Evolutionary conservation across 2,797 vertebrate genomes (phyloP).

Genomic region (Cephalopachus bancanus): DNA sequence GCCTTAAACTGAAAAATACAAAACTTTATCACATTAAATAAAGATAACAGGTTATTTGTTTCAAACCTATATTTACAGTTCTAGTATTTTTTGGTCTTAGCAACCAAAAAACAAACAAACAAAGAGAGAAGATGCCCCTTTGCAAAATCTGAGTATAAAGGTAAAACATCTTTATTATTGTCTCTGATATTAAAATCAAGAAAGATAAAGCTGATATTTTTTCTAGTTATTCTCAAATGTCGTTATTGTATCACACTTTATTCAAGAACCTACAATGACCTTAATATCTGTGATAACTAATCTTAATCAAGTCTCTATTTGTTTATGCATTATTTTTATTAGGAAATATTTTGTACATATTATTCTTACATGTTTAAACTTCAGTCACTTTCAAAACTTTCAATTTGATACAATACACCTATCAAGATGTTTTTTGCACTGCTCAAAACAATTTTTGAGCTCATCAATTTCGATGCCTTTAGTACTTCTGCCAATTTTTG

Average conservation of each 20-base stretch:
- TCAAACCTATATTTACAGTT: constrained; percentile 4
- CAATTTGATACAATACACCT: no score
- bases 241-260: neutral
- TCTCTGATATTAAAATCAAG: neutral
- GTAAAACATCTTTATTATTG: neutral
- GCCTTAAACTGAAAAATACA: neutral
- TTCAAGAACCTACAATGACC: neutral
- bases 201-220: neutral
- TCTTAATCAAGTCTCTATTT: neutral
- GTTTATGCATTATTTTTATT: neutral
- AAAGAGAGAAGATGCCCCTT: neutral
- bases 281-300: neutral
- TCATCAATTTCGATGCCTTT: no score
- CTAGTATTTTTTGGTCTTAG: neutral
- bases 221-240: neutral
- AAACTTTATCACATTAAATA: neutral
- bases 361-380: neutral
- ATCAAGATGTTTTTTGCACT: no score
- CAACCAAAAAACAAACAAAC: neutral
- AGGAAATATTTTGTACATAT: neutral
- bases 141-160: neutral
- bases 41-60: neutral
- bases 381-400: no score
- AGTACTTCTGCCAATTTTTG: no score
- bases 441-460: no score